Percentiles rank a stretch among this genome's conserved stretches.
phyloP scores from a whole-genome alignment of 2,113 vertebrate species.

The Malurus melanocephalus region DNA sequence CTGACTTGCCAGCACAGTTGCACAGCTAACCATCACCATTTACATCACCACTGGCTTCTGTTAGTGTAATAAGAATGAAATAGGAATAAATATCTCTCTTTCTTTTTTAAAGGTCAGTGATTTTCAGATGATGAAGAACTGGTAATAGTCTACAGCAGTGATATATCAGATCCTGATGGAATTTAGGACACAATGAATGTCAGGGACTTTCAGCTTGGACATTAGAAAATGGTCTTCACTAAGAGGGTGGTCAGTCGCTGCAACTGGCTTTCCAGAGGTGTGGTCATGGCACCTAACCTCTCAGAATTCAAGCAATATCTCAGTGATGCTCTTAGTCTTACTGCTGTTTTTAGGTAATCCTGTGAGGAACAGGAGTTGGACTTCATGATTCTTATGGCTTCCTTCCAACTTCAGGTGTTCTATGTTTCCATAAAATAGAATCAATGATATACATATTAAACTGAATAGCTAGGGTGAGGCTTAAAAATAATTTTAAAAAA shows the following conservation, averaged over 20 bases:
- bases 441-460: background rate
- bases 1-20: background rate
- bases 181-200: background rate
- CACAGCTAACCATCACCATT: background rate
- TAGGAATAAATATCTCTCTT: background rate
- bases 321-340: background rate
- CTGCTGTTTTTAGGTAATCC: background rate
- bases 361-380: background rate
- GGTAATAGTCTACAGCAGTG: background rate
- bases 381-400: background rate
- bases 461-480: fast-evolving
- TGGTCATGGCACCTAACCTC: fast-evolving
- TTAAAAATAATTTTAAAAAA: background rate
- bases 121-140: background rate
- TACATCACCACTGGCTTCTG: background rate
- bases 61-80: background rate
- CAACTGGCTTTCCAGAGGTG: background rate
- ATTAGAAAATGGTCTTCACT: background rate
- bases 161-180: background rate
- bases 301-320: background rate
- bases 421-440: background rate
- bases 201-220: background rate
- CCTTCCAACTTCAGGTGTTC: background rate
- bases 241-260: background rate
- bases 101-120: background rate